Percentiles rank a stretch among this genome's conserved stretches.
Evolutionary conservation across 1,140 invertebrate genomes (phyloP).

Genomic region (Zaprionus inermis): DNA sequence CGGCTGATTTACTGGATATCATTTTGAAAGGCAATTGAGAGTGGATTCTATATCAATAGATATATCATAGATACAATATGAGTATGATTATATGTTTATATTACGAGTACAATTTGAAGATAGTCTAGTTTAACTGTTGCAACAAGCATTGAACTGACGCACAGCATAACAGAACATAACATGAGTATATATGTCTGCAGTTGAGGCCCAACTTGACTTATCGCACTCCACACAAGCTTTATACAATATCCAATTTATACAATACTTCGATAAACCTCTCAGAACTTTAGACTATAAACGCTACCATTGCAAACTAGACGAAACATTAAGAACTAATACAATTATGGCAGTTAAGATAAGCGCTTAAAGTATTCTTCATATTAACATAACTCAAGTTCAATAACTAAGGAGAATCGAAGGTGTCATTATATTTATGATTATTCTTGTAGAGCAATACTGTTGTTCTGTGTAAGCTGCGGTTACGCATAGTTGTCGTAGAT

Average conservation of each 20-base stretch:
- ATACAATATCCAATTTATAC: conserved; percentile 36
- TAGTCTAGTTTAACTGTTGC: conserved; percentile 46
- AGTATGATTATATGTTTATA: not conserved
- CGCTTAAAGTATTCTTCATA: conserved; percentile 65
- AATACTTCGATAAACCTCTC: conserved; percentile 10
- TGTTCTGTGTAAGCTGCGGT: conserved; percentile 20
- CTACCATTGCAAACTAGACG: conserved; percentile 52
- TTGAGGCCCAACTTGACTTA: conserved; percentile 6
- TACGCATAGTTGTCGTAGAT: not conserved
- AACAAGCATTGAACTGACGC: conserved; percentile 66
- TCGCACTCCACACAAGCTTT: conserved; percentile 21
- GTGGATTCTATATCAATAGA: conserved; percentile 55
- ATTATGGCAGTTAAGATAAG: conserved; percentile 73
- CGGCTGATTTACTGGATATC: conserved; percentile 46
- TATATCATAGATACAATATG: conserved; percentile 11
- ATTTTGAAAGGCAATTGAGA: conserved; percentile 74
- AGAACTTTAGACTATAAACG: conserved; percentile 17
- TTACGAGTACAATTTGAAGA: conserved; percentile 32
- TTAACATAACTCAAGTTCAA: conserved; percentile 26
- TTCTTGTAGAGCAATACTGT: conserved; percentile 57
- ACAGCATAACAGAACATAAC: conserved; percentile 62
- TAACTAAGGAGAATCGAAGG: conserved; percentile 21
- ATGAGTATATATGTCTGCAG: conserved; percentile 41
- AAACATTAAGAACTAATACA: conserved; percentile 63
- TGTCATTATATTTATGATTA: conserved; percentile 7